Evolutionary conservation across 2,797 vertebrate genomes (phyloP), one percentile per base, ranked within the genome.

Genomic region (Podarcis lilfordi): DNA sequence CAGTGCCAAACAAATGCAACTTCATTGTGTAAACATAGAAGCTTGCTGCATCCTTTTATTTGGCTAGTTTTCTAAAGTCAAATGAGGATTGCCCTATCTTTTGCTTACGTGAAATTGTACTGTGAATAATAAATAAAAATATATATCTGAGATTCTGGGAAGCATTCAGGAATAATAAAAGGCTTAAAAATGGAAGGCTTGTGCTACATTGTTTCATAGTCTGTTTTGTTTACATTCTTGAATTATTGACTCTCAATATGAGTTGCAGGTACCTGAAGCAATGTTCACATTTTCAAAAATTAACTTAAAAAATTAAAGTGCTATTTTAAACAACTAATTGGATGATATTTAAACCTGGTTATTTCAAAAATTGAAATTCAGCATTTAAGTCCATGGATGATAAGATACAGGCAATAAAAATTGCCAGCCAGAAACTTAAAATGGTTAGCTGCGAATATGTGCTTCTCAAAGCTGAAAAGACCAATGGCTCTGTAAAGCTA

Each of bases 21-120:
- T 1, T 0, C 77, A 86, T 91, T 88, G 77, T 88, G 89, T 0
- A 29, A 35, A 77, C 9, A 0, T 83, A 75, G 82, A 80, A 17
- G n/a, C 72, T 82, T 88, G 78, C 92, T 74, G 21, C 9, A 6
- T 90, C 88, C 50, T 89, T 89, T 87, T 91, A 72, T 84, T 89
- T 75, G 83, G 87, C 23, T 84, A 69, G 15, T 8, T 88, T 81
- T 85, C 27, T 45, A 55, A 81, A 78, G 21, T 66, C 43, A 69
- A 77, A 82, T 32, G 40, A 50, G 71, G 64, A 76, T 55, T 29
- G 25, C 37, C 21, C 37, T 83, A 21, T 71, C 75, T 4, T 66
- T 72, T 35, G 64, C 32, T 83, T 72, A 85, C 61, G n/a, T 7
- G 35, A 23, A 35, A 55, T 37, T 85, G 43, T 23, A 37, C 72